Evolutionary conservation across 2,888 invertebrate species (phyloP), one percentile per base, ranked within the genome.

Genomic region (Zygothrica quintamaculata): DNA sequence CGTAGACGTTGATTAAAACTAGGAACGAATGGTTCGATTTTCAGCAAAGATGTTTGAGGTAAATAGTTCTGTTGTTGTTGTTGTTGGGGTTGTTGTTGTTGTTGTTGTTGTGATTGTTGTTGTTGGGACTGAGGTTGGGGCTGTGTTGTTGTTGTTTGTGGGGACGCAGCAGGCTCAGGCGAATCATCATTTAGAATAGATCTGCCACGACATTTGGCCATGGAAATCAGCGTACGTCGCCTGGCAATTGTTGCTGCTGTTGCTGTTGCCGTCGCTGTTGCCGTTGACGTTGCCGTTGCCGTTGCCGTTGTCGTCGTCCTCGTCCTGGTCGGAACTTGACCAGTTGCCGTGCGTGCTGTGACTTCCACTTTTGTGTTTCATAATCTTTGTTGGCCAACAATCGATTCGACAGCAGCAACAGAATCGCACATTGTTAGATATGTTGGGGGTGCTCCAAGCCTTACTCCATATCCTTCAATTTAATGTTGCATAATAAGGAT

Each of bases 11-110:
- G 81, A 61, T 87, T 89, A 62, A 90, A 88, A 78, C 88, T 90
- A 89, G 91, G 91, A 88, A 91, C 90, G 74, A 91, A 91, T 51
- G 91, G 90, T 88, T 91, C 91, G 59, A 91, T 91, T 89, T 91
- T 91, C 82, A 91, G 87, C 87, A 91, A 84, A 77, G 89, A 88
- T 65, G 89, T 87, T 85, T 90, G 90, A 89, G 90, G 90, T 88
- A 90, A 81, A 74, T 88, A 81, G 77, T 79, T 77, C 70, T 84
- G 81, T 77, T 73, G 78, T 71, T 56, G 73, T 59, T 59, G 69
- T 44, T 40, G 71, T 61, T 44, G 72, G 40, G 11, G 66, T 56
- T 34, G 74, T 3, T 25, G 60, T 11, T 53, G 52, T 25, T 1
- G 7, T 29, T 29, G 29, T 1, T 1, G 29, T 55, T 37, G 65